Evolutionary conservation across 2,888 invertebrate genomes (phyloP), one percentile per base, ranked within the genome.

Genomic region (Reticulitermes lucifugus): DNA sequence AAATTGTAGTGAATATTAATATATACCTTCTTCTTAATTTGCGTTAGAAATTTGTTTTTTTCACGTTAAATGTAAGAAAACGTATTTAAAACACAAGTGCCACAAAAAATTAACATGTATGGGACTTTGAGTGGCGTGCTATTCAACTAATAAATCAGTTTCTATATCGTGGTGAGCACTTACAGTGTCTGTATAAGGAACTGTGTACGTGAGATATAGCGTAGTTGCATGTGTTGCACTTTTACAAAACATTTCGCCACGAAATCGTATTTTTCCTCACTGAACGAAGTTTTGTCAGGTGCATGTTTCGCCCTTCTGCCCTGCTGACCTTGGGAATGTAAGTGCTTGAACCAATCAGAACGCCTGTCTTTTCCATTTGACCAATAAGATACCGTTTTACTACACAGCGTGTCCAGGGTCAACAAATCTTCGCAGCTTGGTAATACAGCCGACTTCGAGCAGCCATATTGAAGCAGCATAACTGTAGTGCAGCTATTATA

Each of bases 391-490:
- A 86, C 46, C 85, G 85, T 86, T 84, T 88, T 88, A 87, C 87
- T 87, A 87, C 88, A 88, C 88, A 87, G 88, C 88, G 88, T 89
- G 89, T 91, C 84, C 91, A 91, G 91, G 91, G 91, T 91, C 91
- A 91, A 91, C 91, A 91, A 91, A 91, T 91, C 91, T 84, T 87
- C 85, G 71, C 84, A 73, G 83, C 91, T 91, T 90, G 85, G 87
- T 91, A 90, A 91, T 90, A 91, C 90, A 91, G 90, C 90, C 89
- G 91, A 91, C 90, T 91, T 90, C 89, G 87, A 90, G 90, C 91
- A 90, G 91, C 91, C 91, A 91, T 91, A 91, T 91, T 91, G 91
- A 91, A 91, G 81, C 81, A 81, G 81, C 25, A n/a, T 65, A 81
- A n/a, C 22, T 81, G 81, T 43, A 10, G 81, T 88, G 87, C 88